phyloP scores from a whole-genome alignment of 2,797 vertebrate genomes.

The Sciaenops ocellatus region DNA sequence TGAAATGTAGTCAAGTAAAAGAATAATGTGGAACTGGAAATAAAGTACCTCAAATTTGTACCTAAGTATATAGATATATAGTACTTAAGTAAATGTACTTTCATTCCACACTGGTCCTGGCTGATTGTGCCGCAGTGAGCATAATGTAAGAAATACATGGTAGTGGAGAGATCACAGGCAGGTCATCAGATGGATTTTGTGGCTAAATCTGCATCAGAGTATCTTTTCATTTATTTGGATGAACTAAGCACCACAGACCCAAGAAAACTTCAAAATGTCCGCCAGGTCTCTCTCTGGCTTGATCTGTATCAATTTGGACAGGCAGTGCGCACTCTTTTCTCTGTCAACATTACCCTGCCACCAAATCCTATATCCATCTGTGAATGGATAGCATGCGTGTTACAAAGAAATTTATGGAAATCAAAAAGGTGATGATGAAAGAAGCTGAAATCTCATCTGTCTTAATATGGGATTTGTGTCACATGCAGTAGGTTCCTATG shows the following conservation, averaged over 20 bases:
- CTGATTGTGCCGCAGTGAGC: not conserved
- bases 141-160: constrained; percentile 1
- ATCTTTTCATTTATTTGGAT: constrained; percentile 27
- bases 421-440: constrained; percentile 65
- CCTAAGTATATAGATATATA: too few species aligned
- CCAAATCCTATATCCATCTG: constrained; percentile 59
- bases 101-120: not conserved
- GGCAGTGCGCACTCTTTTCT: constrained; percentile 47
- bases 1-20: not conserved
- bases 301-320: constrained; percentile 62
- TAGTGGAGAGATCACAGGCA: not conserved
- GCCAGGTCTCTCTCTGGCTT: constrained; percentile 41
- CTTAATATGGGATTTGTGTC: constrained; percentile 46
- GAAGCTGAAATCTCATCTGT: constrained; percentile 54
- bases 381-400: constrained; percentile 46
- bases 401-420: constrained; percentile 53
- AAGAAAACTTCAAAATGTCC: constrained; percentile 55
- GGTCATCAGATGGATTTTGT: constrained; percentile 29
- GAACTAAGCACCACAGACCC: constrained; percentile 16
- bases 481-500: constrained; percentile 32
- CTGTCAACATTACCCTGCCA: constrained; percentile 60
- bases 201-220: constrained; percentile 18
- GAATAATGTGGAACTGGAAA: not conserved
- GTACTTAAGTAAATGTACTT: not conserved
- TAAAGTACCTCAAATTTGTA: not conserved